Base-by-base conservation (phyloP, 2,888 invertebrate species). In the Hymenopus coronatus region DNA sequence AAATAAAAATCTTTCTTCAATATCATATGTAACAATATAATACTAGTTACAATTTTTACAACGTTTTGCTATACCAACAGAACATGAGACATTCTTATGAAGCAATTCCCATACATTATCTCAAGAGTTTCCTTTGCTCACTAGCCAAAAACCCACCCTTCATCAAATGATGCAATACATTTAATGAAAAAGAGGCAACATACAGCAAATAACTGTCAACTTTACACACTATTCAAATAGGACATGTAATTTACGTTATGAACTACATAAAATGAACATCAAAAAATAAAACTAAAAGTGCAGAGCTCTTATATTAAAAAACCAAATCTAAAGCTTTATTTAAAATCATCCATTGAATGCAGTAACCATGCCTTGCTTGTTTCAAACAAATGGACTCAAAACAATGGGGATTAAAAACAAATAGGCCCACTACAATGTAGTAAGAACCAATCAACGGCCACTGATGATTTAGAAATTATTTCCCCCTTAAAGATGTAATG, bases 401-500 rank as follows among this genome's bases (percentile, higher is more conserved):
- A 89, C 54, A 83, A 27, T 88, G 83, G 89, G 81, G 83, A 88
- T 84, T 82, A 84, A 88, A 89, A 88, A 89, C 88, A 83, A 89
- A 88, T 84, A 84, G 88, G 89, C 88, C 88, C 90, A 90, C 89
- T 27, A 46, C 40, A 33, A 54, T 27, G 40, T 46, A 33, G 89
- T 89, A 89, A 89, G 88, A 83, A 85, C 83, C 85, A 85, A 84
- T 82, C 40, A 85, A 88, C 89, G 87, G 89, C 89, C 88, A 89
- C 87, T 90, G 90, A 88, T 89, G 90, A 89, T 89, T 90, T 90
- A 87, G 88, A 88, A 89, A 33, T 40, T 40, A 40, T 88, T 86
- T 89, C 92, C 91, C 91, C 91, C 90, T 89, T 90, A 91, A n/a
- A 90, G 91, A 91, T 92, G 91, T 91, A 90, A 91, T 90, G 90